These are phyloP conservation scores for Phallusia fumigata DNA, from an alignment of 23 tunicate species.

Conservation along the genomic window DNA sequence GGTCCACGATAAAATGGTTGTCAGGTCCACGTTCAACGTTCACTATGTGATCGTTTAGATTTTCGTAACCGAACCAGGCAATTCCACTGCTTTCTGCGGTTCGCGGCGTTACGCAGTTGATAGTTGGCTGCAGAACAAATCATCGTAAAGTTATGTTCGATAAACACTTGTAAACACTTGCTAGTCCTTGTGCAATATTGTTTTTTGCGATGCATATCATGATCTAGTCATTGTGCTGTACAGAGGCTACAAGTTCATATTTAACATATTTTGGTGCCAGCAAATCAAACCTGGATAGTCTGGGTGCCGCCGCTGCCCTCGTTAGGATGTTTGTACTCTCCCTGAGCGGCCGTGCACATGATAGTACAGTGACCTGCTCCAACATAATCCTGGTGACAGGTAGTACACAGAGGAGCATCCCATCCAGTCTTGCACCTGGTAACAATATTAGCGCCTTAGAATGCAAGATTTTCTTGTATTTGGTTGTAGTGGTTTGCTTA, in stretches of 20 bases:
- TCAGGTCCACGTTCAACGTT: constrained; percentile 10
- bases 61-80: constrained; percentile 23
- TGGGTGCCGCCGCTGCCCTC: constrained; percentile 16
- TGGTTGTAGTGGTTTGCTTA: no score
- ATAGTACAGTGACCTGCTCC: constrained; percentile 23
- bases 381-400: constrained; percentile 28
- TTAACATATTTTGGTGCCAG: no score
- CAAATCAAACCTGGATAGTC: neutral
- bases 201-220: no score
- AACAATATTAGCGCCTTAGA: neutral
- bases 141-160: neutral
- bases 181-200: no score
- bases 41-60: constrained; percentile 9
- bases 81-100: neutral
- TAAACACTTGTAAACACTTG: no score
- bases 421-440: constrained; percentile 24
- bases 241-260: no score
- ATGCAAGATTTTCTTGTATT: neutral
- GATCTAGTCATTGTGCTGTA: no score
- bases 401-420: constrained; percentile 14
- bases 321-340: constrained; percentile 16
- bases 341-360: constrained; percentile 13
- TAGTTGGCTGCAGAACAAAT: neutral
- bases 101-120: neutral
- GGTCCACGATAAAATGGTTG: constrained; percentile 17